These are phyloP conservation scores for Indicator indicator DNA, from an alignment of 2,113 vertebrate genomes.

Conservation along the genomic window DNA sequence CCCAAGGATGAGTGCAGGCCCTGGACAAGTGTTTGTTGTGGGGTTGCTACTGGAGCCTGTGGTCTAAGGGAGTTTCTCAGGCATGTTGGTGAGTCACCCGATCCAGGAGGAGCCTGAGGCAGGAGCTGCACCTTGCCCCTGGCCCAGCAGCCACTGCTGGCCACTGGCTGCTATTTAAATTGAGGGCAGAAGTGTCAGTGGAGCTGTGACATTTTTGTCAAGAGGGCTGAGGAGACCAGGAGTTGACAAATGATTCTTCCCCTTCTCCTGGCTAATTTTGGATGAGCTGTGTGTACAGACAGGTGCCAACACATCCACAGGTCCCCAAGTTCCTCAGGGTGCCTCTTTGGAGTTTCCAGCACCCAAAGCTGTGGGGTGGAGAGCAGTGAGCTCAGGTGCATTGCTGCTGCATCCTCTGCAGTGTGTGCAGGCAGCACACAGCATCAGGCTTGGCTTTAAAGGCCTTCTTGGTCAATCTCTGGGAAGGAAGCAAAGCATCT, in stretches of 20 bases:
- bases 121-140: constrained; percentile 46
- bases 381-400: not conserved
- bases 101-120: constrained; percentile 64
- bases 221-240: constrained; percentile 68
- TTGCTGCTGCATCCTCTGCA: not conserved
- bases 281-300: constrained; percentile 62
- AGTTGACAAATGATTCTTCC: constrained; percentile 73
- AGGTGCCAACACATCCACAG: constrained; percentile 48
- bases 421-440: fast-evolving
- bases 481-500: not conserved
- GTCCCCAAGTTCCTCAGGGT: constrained; percentile 25
- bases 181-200: constrained; percentile 63
- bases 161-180: constrained; percentile 77
- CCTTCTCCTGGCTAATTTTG: constrained; percentile 76
- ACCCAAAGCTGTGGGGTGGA: not conserved
- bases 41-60: constrained; percentile 79
- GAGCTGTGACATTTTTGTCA: constrained; percentile 69
- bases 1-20: not conserved
- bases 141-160: not conserved
- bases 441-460: not conserved
- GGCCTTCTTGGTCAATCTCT: not conserved
- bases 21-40: constrained; percentile 76
- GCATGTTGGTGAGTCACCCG: constrained; percentile 72
- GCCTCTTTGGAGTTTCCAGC: not conserved
- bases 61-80: constrained; percentile 75